Conservation (phyloP, 2,113 vertebrate species). For the Pyxicephalus adspersus region DNA sequence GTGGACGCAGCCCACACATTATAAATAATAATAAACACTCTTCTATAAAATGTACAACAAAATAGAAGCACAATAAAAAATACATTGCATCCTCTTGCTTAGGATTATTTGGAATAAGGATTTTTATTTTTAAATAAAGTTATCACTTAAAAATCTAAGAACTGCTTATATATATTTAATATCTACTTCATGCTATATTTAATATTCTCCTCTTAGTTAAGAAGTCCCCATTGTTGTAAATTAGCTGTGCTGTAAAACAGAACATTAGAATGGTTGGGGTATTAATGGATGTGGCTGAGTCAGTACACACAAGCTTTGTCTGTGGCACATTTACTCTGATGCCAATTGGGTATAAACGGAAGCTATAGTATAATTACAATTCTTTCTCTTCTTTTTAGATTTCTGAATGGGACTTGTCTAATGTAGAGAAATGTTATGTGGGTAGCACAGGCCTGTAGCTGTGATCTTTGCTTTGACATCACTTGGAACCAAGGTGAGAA, state of each 20-base stretch:
- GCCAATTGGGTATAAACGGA: no score
- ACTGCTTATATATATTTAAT: constrained; percentile 28
- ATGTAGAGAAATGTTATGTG: no score
- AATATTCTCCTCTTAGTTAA: background rate
- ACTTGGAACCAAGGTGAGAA: no score
- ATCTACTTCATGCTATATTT: constrained; percentile 29
- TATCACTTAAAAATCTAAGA: constrained; percentile 58
- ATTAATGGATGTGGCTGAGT: no score
- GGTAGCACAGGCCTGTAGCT: no score
- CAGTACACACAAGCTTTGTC: no score
- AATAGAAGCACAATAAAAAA: constrained; percentile 69
- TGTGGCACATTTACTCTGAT: no score
- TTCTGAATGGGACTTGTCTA: no score
- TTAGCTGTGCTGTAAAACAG: background rate
- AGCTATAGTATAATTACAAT: no score
- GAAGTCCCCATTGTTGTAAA: background rate
- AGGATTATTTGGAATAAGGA: constrained; percentile 16
- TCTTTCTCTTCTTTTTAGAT: no score
- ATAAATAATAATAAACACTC: constrained; percentile 60
- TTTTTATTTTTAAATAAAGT: constrained; percentile 42
- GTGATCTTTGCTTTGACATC: no score
- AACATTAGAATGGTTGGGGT: no score
- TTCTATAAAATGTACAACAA: constrained; percentile 63
- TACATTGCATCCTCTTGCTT: constrained; percentile 57
- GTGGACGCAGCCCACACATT: constrained; percentile 63